A percentile compares a stretch with the other conserved stretches of the same genome.
Conservation (phyloP, 2,888 invertebrate genomes). For the Eupsilia transversa region DNA sequence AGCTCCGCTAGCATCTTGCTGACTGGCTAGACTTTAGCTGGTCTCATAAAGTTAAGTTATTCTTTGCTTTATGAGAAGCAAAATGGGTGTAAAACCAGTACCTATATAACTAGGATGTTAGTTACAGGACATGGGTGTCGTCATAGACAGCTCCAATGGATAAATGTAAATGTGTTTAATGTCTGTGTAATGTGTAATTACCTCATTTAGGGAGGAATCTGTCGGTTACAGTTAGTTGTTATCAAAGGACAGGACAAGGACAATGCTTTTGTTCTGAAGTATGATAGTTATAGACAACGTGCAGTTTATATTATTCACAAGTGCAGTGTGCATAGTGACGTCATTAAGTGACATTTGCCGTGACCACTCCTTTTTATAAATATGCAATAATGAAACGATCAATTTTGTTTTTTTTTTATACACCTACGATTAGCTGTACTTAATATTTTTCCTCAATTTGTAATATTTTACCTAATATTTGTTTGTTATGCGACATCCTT, state of each 20-base stretch:
- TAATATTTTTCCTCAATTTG: conserved; percentile 12
- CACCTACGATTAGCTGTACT: background rate
- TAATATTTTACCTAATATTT: background rate
- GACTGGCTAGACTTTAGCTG: background rate
- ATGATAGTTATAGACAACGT: conserved; percentile 26
- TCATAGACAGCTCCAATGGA: background rate
- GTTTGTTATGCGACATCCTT: background rate
- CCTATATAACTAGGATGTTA: background rate
- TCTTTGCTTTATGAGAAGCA: background rate
- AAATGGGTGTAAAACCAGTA: background rate
- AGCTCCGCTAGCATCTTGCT: background rate
- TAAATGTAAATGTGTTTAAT: background rate
- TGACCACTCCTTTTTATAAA: background rate
- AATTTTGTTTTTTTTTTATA: background rate
- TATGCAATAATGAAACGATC: background rate
- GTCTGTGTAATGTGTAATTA: too few relatives aligned
- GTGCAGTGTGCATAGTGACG: background rate
- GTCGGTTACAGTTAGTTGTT: background rate
- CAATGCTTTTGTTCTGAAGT: conserved; percentile 10
- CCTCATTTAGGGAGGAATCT: background rate
- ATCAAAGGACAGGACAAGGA: conserved; percentile 18
- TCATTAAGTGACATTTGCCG: conserved; percentile 5
- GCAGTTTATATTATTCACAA: conserved; percentile 1
- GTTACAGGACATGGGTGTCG: background rate
- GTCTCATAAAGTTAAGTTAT: background rate